Conservation (phyloP, 2,113 vertebrate genomes). For the Benitochromis conjunctus region DNA sequence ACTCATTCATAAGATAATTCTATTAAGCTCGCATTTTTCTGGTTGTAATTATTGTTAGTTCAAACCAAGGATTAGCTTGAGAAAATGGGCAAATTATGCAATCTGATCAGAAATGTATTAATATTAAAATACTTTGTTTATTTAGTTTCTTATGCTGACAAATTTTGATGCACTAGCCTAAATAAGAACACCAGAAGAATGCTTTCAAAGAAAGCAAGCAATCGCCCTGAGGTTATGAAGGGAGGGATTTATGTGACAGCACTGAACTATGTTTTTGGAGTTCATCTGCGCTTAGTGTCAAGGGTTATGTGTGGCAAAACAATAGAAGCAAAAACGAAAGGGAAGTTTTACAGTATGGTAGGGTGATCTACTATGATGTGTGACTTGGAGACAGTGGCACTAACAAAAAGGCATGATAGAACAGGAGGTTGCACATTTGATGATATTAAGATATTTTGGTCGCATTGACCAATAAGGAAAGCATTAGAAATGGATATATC, state of each 20-base stretch:
- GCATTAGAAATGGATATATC: neutral
- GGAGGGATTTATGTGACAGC: neutral
- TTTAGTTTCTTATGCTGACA: neutral
- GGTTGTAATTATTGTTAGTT: neutral
- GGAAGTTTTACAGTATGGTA: neutral
- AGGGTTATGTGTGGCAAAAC: neutral
- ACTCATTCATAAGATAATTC: neutral
- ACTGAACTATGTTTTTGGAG: neutral
- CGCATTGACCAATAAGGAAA: neutral
- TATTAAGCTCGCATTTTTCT: neutral
- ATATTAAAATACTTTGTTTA: neutral
- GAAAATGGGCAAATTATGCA: fast-evolving
- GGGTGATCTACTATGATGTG: neutral
- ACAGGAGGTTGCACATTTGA: neutral
- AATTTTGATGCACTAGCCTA: neutral
- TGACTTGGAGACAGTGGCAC: neutral
- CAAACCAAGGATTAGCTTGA: neutral
- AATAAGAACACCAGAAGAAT: neutral
- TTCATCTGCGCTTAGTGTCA: neutral
- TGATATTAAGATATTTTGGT: neutral
- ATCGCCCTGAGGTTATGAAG: neutral
- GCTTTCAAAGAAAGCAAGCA: neutral
- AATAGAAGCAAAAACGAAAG: neutral
- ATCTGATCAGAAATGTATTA: neutral
- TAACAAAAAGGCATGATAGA: neutral